Evolutionary conservation across 2,113 vertebrate genomes (phyloP).

Genomic region (Forbesichthys papilliferus): DNA sequence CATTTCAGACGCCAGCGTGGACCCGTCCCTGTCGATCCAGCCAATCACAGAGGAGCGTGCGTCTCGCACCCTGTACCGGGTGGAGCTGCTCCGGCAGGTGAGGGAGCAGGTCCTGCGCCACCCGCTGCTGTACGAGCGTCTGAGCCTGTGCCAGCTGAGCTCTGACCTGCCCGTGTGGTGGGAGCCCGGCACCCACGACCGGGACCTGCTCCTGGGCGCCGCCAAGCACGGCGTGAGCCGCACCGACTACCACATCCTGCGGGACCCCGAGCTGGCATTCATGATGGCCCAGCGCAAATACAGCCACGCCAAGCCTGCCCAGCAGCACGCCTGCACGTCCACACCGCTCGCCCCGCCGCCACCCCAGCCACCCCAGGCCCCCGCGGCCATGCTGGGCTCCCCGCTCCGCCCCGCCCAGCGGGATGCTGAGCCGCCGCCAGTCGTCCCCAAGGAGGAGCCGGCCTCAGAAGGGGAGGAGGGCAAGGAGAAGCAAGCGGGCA

Average conservation of each 20-base stretch:
- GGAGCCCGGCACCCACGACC: slow-evolving; percentile 91
- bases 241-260: slow-evolving; percentile 97
- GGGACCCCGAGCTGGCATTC: slow-evolving; percentile 95
- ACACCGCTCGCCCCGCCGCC: slow-evolving; percentile 77
- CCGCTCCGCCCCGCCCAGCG: slow-evolving; percentile 75
- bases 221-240: slow-evolving; percentile 98
- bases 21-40: slow-evolving; percentile 90
- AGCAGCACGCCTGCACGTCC: slow-evolving; percentile 76
- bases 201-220: slow-evolving; percentile 92
- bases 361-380: slow-evolving; percentile 73
- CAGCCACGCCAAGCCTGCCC: slow-evolving; percentile 86
- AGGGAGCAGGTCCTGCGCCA: slow-evolving; percentile 94
- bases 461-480: slow-evolving; percentile 82
- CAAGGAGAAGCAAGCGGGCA: slow-evolving; percentile 77
- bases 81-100: slow-evolving; percentile 95
- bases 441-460: slow-evolving; percentile 83
- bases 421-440: slow-evolving; percentile 68
- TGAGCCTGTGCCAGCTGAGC: slow-evolving; percentile 90
- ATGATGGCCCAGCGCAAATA: slow-evolving; percentile 91
- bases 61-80: slow-evolving; percentile 93
- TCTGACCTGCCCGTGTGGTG: slow-evolving; percentile 96
- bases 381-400: slow-evolving; percentile 77
- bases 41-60: slow-evolving; percentile 98
- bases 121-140: slow-evolving; percentile 85
- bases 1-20: slow-evolving; percentile 81